These are phyloP conservation scores for Papilio aristodemus DNA, from an alignment of 1,140 invertebrate species.

Conservation along the genomic window DNA sequence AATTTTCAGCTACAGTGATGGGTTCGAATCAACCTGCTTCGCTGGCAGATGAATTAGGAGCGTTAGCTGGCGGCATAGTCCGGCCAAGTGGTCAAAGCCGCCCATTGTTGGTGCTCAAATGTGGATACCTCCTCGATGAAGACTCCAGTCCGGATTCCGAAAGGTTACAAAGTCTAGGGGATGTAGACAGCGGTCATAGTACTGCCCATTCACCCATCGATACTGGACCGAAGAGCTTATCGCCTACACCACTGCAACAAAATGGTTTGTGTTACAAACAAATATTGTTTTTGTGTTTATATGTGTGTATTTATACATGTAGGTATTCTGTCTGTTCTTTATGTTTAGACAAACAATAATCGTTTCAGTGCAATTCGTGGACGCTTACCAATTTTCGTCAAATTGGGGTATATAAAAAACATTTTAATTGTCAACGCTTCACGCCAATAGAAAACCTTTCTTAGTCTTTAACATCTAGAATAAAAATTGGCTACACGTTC, in stretches of 20 bases:
- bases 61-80: slow-evolving; percentile 64
- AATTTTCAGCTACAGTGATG: slow-evolving; percentile 77
- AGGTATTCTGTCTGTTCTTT: not conserved
- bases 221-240: slow-evolving; percentile 90
- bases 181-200: slow-evolving; percentile 93
- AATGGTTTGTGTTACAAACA: slow-evolving; percentile 54
- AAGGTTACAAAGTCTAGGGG: slow-evolving; percentile 85
- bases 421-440: slow-evolving; percentile 17
- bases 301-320: no score
- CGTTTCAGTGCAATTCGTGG: slow-evolving; percentile 34
- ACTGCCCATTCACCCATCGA: slow-evolving; percentile 93
- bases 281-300: slow-evolving; percentile 2
- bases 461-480: not conserved
- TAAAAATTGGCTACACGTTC: slow-evolving; percentile 6
- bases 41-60: slow-evolving; percentile 85
- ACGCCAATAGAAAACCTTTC: slow-evolving; percentile 22
- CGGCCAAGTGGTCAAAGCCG: slow-evolving; percentile 73
- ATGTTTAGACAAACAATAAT: slow-evolving; percentile 31
- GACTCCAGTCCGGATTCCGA: slow-evolving; percentile 93
- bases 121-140: slow-evolving; percentile 87
- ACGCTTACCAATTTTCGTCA: slow-evolving; percentile 32
- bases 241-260: slow-evolving; percentile 82
- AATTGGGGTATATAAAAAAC: slow-evolving; percentile 33
- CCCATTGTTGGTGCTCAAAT: slow-evolving; percentile 88
- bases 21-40: slow-evolving; percentile 81